Conservation (phyloP, 2,797 vertebrate genomes). For the Eptatretus atami region DNA sequence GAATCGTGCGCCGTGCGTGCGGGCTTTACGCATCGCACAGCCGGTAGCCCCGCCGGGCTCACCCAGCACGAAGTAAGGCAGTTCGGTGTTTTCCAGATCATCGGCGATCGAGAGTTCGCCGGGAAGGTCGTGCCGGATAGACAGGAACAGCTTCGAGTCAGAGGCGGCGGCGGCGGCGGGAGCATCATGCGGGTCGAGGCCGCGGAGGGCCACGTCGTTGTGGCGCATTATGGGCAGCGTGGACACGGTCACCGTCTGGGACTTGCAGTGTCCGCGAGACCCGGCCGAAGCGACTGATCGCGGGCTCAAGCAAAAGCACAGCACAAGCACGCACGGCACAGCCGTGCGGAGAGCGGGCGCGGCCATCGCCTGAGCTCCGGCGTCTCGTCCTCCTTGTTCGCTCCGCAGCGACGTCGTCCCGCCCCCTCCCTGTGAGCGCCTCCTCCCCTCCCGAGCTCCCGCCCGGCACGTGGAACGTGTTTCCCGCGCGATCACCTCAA, state of each 20-base stretch:
- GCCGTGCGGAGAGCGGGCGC: slow-evolving; percentile 8
- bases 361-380: slow-evolving; percentile 9
- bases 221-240: slow-evolving; percentile 68
- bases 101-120: slow-evolving; percentile 73
- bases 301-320: neutral
- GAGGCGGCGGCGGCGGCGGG: slow-evolving; percentile 17
- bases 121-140: slow-evolving; percentile 71
- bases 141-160: slow-evolving; percentile 58
- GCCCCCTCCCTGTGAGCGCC: neutral
- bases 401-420: slow-evolving; percentile 7
- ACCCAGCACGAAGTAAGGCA: slow-evolving; percentile 95
- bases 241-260: slow-evolving; percentile 69
- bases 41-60: slow-evolving; percentile 12
- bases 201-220: slow-evolving; percentile 70
- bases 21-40: slow-evolving; percentile 5
- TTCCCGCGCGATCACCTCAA: slow-evolving; percentile 10
- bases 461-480: slow-evolving; percentile 9
- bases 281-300: slow-evolving; percentile 11
- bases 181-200: slow-evolving; percentile 21
- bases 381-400: slow-evolving; percentile 6
- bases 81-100: slow-evolving; percentile 93
- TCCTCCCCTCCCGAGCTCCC: slow-evolving; percentile 5
- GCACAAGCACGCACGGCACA: slow-evolving; percentile 10
- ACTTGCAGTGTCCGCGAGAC: slow-evolving; percentile 24
- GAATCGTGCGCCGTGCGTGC: neutral